Evolutionary conservation across 2,888 invertebrate genomes (phyloP).

Genomic region (Arge pagana): DNA sequence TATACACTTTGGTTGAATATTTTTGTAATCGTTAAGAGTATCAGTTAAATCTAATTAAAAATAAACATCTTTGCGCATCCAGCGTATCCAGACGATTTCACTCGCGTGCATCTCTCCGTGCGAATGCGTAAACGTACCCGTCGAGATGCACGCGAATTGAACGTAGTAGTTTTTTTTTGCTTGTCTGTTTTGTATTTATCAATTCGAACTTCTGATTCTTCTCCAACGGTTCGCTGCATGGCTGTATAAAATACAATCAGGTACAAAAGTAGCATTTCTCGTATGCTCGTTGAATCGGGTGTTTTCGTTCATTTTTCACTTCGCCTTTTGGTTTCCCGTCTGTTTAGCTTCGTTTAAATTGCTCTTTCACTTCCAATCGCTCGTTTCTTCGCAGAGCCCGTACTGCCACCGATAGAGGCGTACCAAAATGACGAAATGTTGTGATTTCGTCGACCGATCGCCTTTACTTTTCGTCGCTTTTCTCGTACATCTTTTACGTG

Average conservation of each 20-base stretch:
- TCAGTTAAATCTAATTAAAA: conserved; percentile 22
- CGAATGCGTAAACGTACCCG: background rate
- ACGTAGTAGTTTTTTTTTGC: background rate
- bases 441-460: too few species aligned
- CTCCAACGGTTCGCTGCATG: conserved; percentile 35
- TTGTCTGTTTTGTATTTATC: conserved; percentile 17
- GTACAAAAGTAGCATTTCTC: conserved; percentile 49
- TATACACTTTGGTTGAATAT: conserved; percentile 47
- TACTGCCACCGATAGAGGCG: too few species aligned
- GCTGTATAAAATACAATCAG: conserved; percentile 43
- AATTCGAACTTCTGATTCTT: conserved; percentile 25
- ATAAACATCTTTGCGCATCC: conserved; percentile 26
- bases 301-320: background rate
- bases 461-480: background rate
- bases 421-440: too few species aligned
- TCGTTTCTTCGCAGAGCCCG: too few species aligned
- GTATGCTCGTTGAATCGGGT: conserved; percentile 10
- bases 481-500: background rate
- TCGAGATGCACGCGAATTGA: background rate
- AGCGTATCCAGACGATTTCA: conserved; percentile 9
- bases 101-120: too few species aligned
- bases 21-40: background rate
- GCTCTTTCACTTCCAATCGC: background rate
- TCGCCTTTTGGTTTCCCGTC: background rate
- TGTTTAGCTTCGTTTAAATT: background rate